Conservation (phyloP, 2,113 vertebrate species). For the Coptodon bakossiorum region DNA sequence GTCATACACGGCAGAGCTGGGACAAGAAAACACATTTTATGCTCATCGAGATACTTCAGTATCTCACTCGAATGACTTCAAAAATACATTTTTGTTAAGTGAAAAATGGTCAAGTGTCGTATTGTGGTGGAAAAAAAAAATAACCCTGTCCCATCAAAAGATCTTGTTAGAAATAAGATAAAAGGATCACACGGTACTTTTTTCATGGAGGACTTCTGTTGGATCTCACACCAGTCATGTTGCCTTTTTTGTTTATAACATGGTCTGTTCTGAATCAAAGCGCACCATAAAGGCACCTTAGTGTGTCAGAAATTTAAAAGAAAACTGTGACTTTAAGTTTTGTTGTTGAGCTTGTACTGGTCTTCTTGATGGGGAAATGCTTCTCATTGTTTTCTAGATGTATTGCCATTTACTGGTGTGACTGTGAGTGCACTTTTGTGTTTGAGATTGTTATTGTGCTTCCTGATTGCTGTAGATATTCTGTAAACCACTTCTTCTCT, state of each 20-base stretch:
- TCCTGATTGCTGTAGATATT: background rate
- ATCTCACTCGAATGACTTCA: background rate
- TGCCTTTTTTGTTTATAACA: background rate
- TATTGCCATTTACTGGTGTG: constrained; percentile 31
- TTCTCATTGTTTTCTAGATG: background rate
- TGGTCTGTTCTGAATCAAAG: background rate
- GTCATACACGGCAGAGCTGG: background rate
- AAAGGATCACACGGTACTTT: background rate
- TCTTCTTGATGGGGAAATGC: background rate
- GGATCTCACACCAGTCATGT: background rate
- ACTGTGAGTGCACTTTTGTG: constrained; percentile 29
- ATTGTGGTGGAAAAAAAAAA: background rate
- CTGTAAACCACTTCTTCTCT: constrained; percentile 7
- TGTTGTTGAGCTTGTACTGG: background rate
- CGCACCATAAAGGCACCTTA: background rate
- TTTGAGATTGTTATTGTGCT: background rate
- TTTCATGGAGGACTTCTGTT: background rate
- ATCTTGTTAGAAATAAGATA: background rate
- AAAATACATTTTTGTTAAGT: background rate
- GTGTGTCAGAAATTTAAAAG: background rate
- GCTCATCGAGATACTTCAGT: background rate
- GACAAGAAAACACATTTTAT: background rate
- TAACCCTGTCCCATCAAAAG: background rate
- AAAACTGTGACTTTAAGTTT: background rate
- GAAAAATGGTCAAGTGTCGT: background rate